Evolutionary conservation across 2,888 invertebrate genomes (phyloP).

Genomic region (Malthinus flaveolus): DNA sequence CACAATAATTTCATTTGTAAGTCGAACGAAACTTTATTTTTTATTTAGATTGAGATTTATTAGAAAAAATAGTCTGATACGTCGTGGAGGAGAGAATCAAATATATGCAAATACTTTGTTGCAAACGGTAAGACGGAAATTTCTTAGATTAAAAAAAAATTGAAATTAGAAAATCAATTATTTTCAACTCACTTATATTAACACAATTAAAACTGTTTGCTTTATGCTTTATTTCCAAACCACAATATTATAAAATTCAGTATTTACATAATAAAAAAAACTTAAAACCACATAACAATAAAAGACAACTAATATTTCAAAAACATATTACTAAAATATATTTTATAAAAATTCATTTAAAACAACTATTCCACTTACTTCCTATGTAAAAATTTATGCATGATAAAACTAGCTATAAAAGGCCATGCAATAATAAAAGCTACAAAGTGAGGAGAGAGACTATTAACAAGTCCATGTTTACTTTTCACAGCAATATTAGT

Average conservation of each 20-base stretch:
- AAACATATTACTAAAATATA: background rate
- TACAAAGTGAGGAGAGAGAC: conserved; percentile 56
- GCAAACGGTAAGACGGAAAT: too few species aligned
- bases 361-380: conserved; percentile 12
- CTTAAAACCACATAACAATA: conserved; percentile 9
- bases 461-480: conserved; percentile 36
- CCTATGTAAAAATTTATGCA: conserved; percentile 43
- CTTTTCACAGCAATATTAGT: conserved; percentile 23
- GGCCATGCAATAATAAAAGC: conserved; percentile 69
- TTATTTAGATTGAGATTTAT: too few species aligned
- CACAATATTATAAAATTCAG: conserved; percentile 43
- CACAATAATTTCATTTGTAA: too few species aligned
- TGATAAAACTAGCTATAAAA: conserved; percentile 58
- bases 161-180: background rate
- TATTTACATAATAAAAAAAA: conserved; percentile 9
- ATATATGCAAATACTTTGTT: too few species aligned
- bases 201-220: background rate
- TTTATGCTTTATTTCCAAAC: conserved; percentile 39
- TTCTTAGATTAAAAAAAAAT: background rate
- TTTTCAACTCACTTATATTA: too few species aligned
- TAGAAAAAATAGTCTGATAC: too few species aligned
- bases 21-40: too few species aligned
- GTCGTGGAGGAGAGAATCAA: too few species aligned
- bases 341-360: background rate
- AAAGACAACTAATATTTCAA: background rate